Evolutionary conservation across 2,888 invertebrate species (phyloP).

Genomic region (Zelleria hepariella): DNA sequence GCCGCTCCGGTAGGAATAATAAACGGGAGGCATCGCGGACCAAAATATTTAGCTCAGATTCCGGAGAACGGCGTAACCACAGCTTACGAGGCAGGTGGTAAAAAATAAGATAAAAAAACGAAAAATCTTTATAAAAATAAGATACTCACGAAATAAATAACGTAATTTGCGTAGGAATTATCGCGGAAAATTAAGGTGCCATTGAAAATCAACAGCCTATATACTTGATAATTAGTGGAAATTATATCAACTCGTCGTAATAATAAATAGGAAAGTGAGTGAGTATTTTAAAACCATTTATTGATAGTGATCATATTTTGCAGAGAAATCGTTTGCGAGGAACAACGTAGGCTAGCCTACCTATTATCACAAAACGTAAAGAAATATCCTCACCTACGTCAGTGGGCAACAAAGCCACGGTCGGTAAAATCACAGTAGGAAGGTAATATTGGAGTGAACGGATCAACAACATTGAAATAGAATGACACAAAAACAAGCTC

Average conservation of each 20-base stretch:
- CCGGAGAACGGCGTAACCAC: not conserved
- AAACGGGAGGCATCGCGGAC: not conserved
- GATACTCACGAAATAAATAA: no score
- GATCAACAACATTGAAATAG: not conserved
- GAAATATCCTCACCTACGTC: no score
- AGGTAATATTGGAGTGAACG: not conserved
- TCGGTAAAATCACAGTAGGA: no score
- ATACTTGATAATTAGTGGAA: no score
- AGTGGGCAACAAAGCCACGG: no score
- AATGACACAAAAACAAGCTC: not conserved
- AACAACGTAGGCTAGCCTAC: no score
- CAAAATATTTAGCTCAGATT: not conserved
- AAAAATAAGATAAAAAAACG: not conserved
- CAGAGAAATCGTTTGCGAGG: no score
- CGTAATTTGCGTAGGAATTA: not conserved
- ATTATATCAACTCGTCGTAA: no score
- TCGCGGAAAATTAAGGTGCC: not conserved
- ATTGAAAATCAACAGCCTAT: not conserved
- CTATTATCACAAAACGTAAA: no score
- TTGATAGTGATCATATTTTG: no score
- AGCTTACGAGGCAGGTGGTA: not conserved
- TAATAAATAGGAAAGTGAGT: no score
- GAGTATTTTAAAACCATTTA: no score
- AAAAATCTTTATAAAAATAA: not conserved
- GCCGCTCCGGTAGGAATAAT: not conserved